phyloP scores from a whole-genome alignment of 2,888 invertebrate species.

The Acanthopleura granulata region DNA sequence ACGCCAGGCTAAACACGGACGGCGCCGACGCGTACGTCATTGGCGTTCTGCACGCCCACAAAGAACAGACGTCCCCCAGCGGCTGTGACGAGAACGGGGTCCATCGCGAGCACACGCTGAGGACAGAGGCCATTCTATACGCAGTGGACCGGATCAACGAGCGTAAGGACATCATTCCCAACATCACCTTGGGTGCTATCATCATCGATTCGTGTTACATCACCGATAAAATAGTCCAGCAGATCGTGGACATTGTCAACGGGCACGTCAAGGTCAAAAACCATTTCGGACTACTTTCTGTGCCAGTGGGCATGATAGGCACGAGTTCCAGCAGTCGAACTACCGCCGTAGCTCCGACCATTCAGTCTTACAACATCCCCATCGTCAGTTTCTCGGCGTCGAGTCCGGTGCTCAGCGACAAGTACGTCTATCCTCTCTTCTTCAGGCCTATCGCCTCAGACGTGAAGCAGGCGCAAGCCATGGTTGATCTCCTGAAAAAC shows the following conservation, averaged over 20 bases:
- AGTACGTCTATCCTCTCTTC: neutral
- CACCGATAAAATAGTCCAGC: conserved; percentile 16
- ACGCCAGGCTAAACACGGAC: neutral
- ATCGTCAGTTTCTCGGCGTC: conserved; percentile 12
- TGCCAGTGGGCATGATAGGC: conserved; percentile 3
- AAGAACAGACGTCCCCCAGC: neutral
- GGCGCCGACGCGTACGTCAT: conserved; percentile 14
- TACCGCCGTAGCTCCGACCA: neutral
- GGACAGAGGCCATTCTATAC: conserved; percentile 7
- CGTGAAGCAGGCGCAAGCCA: conserved; percentile 6
- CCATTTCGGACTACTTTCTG: neutral
- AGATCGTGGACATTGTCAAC: conserved; percentile 9
- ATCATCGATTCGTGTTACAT: conserved; percentile 14
- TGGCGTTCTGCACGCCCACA: conserved; percentile 7
- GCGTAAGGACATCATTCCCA: neutral
- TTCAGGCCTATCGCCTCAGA: conserved; percentile 10
- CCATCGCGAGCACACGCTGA: neutral
- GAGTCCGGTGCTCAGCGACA: conserved; percentile 11
- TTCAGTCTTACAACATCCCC: conserved; percentile 1
- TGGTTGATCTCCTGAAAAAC: neutral
- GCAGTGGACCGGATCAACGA: conserved; percentile 10
- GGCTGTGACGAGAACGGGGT: conserved; percentile 1
- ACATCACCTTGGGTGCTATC: conserved; percentile 9
- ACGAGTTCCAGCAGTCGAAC: conserved; percentile 1
- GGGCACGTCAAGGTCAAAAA: conserved; percentile 7